Evolutionary conservation across 2,797 vertebrate genomes (phyloP), one percentile per base, ranked within the genome.

Genomic region (Darevskia mixta): DNA sequence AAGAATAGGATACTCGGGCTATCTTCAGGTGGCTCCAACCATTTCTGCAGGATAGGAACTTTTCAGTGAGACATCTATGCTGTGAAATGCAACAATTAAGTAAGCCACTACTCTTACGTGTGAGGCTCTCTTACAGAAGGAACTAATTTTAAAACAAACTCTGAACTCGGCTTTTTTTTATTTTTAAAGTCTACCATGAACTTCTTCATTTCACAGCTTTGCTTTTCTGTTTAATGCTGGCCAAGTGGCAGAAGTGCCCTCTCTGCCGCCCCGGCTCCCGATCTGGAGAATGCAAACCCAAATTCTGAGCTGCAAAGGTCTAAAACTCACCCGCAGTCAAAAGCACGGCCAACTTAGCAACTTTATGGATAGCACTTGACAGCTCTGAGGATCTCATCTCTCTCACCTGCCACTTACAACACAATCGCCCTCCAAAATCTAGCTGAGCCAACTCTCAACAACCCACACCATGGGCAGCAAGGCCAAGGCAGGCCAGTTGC

Each of bases 81-180:
- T 82, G 18, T 5, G 4, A 27, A 27, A 7, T 64, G n/a, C 27
- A 80, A 25, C 79, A 43, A 13, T 45, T 38, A 23, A 64, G 5
- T 64, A 55, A 55, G 49, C 49, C 49, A 55, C 49, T 55, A 4
- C 49, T 55, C 49, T 55, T 55, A 55, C 13, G 3, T 55, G 49
- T 55, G 13, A 55, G 49, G 32, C 69, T 64, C n/a, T 5, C 8
- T 41, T 25, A 13, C 6, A 45, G 6, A 23, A 49, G 20, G 20
- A 41, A 41, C 35, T n/a, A 17, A 15, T 79, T 1, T 29, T 86
- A 69, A 85, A 90, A 88, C 87, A 86, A 87, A 85, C 64, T 91
- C 92, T 8, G 86, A 79, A 92, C 73, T 82, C 89, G n/a, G 88
- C 83, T 6, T 91, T 35, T n/a, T 20, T n/a, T 8, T 13, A 1